Base-by-base conservation (phyloP, 1,140 invertebrate species). In the Cardiocondyla obscurior region DNA sequence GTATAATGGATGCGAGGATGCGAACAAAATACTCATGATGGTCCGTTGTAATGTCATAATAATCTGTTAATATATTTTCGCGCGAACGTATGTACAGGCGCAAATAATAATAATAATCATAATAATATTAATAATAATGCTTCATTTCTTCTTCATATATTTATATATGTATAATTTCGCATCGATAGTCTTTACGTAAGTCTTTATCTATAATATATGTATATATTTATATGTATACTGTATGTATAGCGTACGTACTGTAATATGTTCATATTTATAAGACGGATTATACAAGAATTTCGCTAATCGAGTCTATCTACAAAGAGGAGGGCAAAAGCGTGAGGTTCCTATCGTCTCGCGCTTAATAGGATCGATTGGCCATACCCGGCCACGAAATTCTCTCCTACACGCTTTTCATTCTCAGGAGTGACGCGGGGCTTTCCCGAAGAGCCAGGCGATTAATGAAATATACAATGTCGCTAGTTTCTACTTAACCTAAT, bases 21-120 rank as follows among this genome's bases (percentile, higher is more conserved):
- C 76, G 76, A 49, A 88, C 77, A 62, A 67, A 87, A 82, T 30
- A 88, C 77, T 85, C 70, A 77, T 55, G 49, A 72, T 72, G 65
- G 39, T 87, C 79, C 58, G 36, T 87, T 60, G 85, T 88, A 88
- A 88, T 88, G 69, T 93, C 88, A 92, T 94, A 94, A 93, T 94
- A 94, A 94, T 94, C 90, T 92, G 89, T 91, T 92, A 91, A 93
- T 94, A 94, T 94, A 93, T 93, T 93, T 94, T 93, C 91, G 92
- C 92, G 93, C 92, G 90, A 91, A 92, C 91, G 90, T 94, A 94
- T 94, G 90, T 94, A 94, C 93, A 94, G 91, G 90, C 92, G 92
- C 91, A 94, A 93, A 94, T 94, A 92, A 93, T 93, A 92, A 90
- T 92, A 92, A 86, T 87, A 84, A 65, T 88, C 81, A 77, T 86